Conservation (phyloP, 2,113 vertebrate species). For the Rutilus rutilus region DNA sequence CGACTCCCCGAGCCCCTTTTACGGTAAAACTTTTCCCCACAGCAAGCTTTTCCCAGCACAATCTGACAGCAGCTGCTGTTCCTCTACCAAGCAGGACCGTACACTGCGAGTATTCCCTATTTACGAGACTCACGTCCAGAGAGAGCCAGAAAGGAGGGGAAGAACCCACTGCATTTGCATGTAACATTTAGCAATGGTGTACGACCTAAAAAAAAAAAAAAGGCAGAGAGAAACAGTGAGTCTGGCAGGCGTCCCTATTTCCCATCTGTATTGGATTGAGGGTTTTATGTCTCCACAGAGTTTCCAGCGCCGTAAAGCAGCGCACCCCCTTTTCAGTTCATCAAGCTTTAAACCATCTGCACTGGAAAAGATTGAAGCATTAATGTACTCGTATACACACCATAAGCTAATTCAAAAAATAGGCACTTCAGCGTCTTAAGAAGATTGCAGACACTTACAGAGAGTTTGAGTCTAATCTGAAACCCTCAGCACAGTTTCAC, state of each 20-base stretch:
- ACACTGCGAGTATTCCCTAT: conserved; percentile 58
- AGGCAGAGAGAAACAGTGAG: conserved; percentile 35
- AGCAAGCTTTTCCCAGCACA: conserved; percentile 60
- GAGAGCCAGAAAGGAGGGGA: conserved; percentile 56
- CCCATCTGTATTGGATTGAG: conserved; percentile 82
- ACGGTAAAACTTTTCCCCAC: conserved; percentile 69
- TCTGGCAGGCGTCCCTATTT: conserved; percentile 72
- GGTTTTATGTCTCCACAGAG: conserved; percentile 75
- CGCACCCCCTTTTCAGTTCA: conserved; percentile 75
- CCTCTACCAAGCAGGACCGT: not conserved
- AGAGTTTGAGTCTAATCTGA: conserved; percentile 62
- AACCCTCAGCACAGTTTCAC: conserved; percentile 42
- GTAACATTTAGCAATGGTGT: conserved; percentile 65
- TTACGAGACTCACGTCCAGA: conserved; percentile 68
- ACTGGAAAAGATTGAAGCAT: conserved; percentile 66
- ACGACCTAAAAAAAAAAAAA: conserved; percentile 19
- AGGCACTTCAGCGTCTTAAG: conserved; percentile 65
- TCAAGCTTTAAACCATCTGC: conserved; percentile 79
- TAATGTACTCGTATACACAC: conserved; percentile 68
- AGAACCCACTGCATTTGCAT: conserved; percentile 65
- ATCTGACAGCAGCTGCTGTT: conserved; percentile 59
- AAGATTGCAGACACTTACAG: conserved; percentile 64
- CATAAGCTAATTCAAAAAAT: conserved; percentile 73
- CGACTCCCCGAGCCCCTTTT: conserved; percentile 65
- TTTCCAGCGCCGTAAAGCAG: conserved; percentile 77